phyloP scores from a whole-genome alignment of 2,113 vertebrate genomes.

The Anolis carolinensis region DNA sequence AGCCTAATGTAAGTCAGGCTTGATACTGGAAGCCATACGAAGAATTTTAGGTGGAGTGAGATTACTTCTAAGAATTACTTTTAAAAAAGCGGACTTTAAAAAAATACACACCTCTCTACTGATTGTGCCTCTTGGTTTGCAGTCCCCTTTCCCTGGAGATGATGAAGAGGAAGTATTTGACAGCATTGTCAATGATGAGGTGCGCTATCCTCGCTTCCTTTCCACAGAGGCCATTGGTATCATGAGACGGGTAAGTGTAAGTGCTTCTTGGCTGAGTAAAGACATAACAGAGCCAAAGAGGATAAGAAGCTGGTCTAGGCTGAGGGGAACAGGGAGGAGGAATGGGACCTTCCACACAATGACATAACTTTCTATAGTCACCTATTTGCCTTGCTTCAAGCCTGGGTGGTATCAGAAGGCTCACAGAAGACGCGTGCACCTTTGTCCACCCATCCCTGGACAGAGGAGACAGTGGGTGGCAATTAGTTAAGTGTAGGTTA shows the following conservation, averaged over 20 bases:
- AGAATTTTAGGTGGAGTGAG: not conserved
- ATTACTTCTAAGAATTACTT: not conserved
- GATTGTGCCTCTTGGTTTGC: not conserved
- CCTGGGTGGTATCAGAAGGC: not conserved
- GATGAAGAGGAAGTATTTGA: constrained; percentile 99
- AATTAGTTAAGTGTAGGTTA: not conserved
- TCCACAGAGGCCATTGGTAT: constrained; percentile 98
- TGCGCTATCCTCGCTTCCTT: constrained; percentile 95
- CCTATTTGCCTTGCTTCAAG: not conserved
- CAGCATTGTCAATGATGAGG: constrained; percentile 99
- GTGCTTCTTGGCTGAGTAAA: not conserved
- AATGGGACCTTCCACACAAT: not conserved
- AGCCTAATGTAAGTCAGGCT: not conserved
- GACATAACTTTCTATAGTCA: not conserved
- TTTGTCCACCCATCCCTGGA: not conserved
- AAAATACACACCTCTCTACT: not conserved
- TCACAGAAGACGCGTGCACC: not conserved
- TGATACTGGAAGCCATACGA: not conserved
- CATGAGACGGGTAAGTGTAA: constrained; percentile 91
- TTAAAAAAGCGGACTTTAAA: not conserved
- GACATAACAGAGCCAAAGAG: not conserved
- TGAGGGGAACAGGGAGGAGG: not conserved
- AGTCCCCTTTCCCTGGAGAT: constrained; percentile 98
- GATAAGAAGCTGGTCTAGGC: not conserved
- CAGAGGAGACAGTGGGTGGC: not conserved